Percentiles rank a stretch among this genome's conserved stretches.
Evolutionary conservation across 2,888 invertebrate species (phyloP).

Genomic region (Caenorhabditis doughertyi): DNA sequence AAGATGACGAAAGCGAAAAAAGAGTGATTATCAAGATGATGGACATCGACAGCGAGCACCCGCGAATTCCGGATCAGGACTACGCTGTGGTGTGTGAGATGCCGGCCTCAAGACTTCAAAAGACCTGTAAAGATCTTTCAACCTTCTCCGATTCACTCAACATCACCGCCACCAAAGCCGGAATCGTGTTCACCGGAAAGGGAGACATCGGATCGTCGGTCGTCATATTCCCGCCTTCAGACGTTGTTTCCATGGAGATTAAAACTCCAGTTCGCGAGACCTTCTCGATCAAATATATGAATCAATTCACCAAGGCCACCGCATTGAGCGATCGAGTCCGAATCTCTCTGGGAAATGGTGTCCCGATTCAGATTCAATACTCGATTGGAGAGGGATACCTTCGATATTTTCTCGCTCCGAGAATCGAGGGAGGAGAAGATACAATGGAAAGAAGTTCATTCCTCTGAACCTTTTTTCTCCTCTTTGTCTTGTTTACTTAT

Average conservation of each 20-base stretch:
- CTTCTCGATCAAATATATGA: conserved; percentile 93
- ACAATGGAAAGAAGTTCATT: no score
- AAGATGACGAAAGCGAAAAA: conserved; percentile 87
- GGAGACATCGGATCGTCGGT: conserved; percentile 91
- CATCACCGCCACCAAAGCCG: conserved; percentile 94
- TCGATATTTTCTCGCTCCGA: conserved; percentile 97
- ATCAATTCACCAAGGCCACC: conserved; percentile 97
- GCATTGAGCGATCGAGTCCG: conserved; percentile 86
- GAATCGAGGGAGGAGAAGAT: conserved; percentile 89
- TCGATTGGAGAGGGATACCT: conserved; percentile 93
- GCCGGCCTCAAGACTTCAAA: conserved; percentile 91
- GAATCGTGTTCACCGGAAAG: conserved; percentile 87
- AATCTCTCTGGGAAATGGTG: conserved; percentile 78
- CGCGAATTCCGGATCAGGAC: conserved; percentile 97
- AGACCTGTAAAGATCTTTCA: conserved; percentile 95
- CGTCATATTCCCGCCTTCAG: conserved; percentile 77
- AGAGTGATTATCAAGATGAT: conserved; percentile 94
- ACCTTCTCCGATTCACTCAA: conserved; percentile 99
- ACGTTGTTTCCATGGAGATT: conserved; percentile 90
- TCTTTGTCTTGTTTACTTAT: no score
- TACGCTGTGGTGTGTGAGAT: conserved; percentile 97
- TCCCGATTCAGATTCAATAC: conserved; percentile 85
- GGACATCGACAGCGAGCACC: conserved; percentile 98
- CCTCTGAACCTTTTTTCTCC: no score
- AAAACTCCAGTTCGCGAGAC: conserved; percentile 97